A percentile compares a stretch with the other conserved stretches of the same genome.
These are phyloP conservation scores for Aix galericulata DNA, from an alignment of 2,113 vertebrate species.

Conservation along the genomic window DNA sequence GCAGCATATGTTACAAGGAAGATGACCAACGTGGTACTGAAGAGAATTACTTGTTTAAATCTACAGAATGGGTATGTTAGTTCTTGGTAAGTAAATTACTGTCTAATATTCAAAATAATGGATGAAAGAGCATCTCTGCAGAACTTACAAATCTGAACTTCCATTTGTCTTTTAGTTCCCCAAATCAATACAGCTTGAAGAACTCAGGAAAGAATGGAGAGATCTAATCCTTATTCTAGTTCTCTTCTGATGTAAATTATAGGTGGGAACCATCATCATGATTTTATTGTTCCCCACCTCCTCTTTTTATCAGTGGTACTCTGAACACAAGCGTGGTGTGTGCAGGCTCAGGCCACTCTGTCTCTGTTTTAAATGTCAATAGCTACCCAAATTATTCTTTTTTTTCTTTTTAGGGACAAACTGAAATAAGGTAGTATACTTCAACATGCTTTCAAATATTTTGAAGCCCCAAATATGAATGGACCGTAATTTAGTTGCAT, in stretches of 20 bases:
- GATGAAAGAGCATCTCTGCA: not conserved
- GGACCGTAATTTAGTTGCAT: not conserved
- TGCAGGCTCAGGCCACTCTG: accelerated
- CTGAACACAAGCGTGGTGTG: not conserved
- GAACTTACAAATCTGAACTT: not conserved
- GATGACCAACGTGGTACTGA: not conserved
- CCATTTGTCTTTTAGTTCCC: not conserved
- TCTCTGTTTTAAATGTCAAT: not conserved
- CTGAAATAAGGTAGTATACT: not conserved
- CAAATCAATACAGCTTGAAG: not conserved
- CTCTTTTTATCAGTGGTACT: not conserved
- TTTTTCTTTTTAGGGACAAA: not conserved
- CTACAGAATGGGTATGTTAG: not conserved
- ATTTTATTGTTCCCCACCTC: not conserved
- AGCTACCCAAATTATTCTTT: not conserved
- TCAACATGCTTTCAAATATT: not conserved
- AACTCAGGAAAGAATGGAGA: not conserved
- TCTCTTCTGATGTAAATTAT: not conserved
- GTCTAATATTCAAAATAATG: not conserved
- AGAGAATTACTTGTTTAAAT: not conserved
- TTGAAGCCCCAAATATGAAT: not conserved
- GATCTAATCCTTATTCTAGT: not conserved
- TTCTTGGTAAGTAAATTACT: not conserved
- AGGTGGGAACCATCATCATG: not conserved
- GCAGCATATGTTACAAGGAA: not conserved